Conservation (phyloP, 2,888 invertebrate species). For the Lacanobia wlatinum region DNA sequence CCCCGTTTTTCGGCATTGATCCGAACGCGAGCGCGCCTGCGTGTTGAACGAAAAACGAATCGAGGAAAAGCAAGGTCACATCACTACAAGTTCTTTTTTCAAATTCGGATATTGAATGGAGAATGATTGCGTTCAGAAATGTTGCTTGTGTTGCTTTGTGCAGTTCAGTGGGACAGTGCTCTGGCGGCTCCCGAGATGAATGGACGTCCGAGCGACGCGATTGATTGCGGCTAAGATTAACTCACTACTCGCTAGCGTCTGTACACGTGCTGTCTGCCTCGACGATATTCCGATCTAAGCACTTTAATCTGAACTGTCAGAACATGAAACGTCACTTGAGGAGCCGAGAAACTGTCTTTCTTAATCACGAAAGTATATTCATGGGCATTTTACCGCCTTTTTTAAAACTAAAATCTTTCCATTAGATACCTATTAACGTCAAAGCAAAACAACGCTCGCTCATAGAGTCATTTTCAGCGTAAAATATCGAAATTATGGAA, state of each 20-base stretch:
- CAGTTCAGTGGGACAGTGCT: slow-evolving; percentile 80
- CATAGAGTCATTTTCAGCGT: slow-evolving; percentile 11
- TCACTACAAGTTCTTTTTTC: slow-evolving; percentile 89
- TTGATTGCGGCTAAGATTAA: slow-evolving; percentile 46
- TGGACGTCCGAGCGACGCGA: slow-evolving; percentile 55
- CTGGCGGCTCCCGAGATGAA: slow-evolving; percentile 50
- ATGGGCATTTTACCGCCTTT: too few species aligned
- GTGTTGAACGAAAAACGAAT: slow-evolving; percentile 88
- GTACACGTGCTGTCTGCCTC: slow-evolving; percentile 1
- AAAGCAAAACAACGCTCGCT: slow-evolving; percentile 1
- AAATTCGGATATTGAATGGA: slow-evolving; percentile 89
- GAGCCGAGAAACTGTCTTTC: not conserved
- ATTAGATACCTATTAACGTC: not conserved
- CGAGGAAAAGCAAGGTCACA: slow-evolving; percentile 89
- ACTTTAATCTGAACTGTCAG: not conserved
- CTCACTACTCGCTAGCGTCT: slow-evolving; percentile 22
- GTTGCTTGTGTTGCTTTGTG: slow-evolving; percentile 77
- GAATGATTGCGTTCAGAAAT: slow-evolving; percentile 83
- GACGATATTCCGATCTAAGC: not conserved
- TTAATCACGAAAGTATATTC: not conserved
- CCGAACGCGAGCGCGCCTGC: slow-evolving; percentile 87
- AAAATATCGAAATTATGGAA: slow-evolving; percentile 45
- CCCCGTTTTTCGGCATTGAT: slow-evolving; percentile 90
- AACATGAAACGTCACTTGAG: not conserved
- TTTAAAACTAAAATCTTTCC: too few species aligned